Percentiles rank a stretch among this genome's conserved stretches.
Evolutionary conservation across 2,888 invertebrate genomes (phyloP).

Genomic region (Drosophila meridiana): DNA sequence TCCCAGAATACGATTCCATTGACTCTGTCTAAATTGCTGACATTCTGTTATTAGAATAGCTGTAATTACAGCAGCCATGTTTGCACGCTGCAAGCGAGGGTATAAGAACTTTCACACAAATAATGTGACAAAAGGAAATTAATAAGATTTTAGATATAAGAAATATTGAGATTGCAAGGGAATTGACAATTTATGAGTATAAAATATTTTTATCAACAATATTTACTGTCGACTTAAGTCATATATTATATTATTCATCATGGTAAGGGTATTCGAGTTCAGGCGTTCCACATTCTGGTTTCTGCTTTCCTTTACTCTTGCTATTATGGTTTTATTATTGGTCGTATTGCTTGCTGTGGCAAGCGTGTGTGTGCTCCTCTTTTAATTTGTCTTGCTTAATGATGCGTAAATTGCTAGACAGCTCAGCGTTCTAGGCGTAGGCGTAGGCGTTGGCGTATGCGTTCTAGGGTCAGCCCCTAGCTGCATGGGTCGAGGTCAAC

Average conservation of each 20-base stretch:
- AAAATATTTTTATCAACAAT: neutral
- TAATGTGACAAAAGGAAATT: neutral
- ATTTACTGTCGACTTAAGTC: neutral
- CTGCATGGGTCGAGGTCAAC: slow-evolving; percentile 70
- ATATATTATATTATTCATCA: neutral
- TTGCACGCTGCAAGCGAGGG: slow-evolving; percentile 1
- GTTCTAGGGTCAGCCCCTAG: slow-evolving; percentile 31
- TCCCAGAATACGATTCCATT: slow-evolving; percentile 13
- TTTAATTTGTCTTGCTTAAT: slow-evolving; percentile 69
- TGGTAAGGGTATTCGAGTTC: slow-evolving; percentile 5
- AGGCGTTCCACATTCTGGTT: neutral
- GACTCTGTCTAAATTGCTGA: slow-evolving; percentile 7
- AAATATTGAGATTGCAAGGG: neutral
- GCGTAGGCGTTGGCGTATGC: slow-evolving; percentile 16
- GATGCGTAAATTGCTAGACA: slow-evolving; percentile 72
- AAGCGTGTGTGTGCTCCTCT: slow-evolving; percentile 29
- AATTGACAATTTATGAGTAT: neutral
- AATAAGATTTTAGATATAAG: neutral
- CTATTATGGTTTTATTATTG: slow-evolving; percentile 62
- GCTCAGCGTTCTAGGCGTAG: slow-evolving; percentile 35
- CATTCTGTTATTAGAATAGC: slow-evolving; percentile 46
- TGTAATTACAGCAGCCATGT: slow-evolving; percentile 52
- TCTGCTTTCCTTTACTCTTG: slow-evolving; percentile 21
- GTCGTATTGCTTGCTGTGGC: slow-evolving; percentile 37
- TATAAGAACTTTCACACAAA: neutral